Percentiles rank a stretch among this genome's conserved stretches.
These are phyloP conservation scores for Porites cylindrica DNA, from an alignment of 92 coral and sea anemone species.

Conservation along the genomic window DNA sequence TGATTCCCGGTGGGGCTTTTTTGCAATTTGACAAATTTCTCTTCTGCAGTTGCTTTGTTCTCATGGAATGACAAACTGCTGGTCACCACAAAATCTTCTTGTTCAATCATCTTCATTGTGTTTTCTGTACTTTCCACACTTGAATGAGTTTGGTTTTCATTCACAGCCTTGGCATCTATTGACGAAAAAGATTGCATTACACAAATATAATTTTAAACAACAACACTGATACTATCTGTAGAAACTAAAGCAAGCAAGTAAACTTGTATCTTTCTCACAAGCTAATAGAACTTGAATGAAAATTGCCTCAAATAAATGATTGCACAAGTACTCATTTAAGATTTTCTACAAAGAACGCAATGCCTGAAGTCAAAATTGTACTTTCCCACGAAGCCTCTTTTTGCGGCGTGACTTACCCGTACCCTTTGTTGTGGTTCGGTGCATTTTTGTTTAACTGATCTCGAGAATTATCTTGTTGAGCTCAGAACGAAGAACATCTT, in stretches of 20 bases:
- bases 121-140: conserved; percentile 2
- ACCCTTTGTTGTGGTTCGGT: too few relatives aligned
- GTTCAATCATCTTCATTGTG: background rate
- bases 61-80: conserved; percentile 32
- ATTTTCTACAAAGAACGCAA: too few relatives aligned
- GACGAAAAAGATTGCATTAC: background rate
- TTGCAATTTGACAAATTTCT: conserved; percentile 28
- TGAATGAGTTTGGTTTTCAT: conserved; percentile 1
- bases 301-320: too few relatives aligned
- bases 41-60: conserved; percentile 33
- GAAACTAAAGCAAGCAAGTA: background rate
- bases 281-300: too few relatives aligned
- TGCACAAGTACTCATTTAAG: too few relatives aligned
- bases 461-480: too few relatives aligned
- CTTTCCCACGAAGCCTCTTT: too few relatives aligned
- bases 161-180: background rate
- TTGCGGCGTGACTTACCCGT: too few relatives aligned
- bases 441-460: too few relatives aligned
- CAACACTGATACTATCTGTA: too few relatives aligned
- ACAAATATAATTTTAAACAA: background rate
- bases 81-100: background rate
- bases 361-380: too few relatives aligned
- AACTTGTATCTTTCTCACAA: background rate
- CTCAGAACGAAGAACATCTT: too few relatives aligned
- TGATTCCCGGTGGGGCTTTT: background rate